Percentiles rank a stretch among this genome's conserved stretches.
Conservation (phyloP, 2,113 vertebrate species). For the Colistium nudipinnis region DNA sequence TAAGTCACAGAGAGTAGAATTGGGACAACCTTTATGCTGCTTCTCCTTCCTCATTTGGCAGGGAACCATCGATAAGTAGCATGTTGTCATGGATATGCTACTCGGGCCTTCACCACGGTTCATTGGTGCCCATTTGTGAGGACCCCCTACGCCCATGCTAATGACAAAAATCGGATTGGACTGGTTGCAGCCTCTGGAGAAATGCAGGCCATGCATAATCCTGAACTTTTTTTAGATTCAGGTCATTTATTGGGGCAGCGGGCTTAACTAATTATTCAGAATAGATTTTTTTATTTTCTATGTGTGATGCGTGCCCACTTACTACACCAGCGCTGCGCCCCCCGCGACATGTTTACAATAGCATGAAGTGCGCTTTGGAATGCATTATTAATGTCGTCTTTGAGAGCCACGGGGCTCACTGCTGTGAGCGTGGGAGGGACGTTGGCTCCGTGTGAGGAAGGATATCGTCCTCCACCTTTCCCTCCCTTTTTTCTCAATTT, state of each 20-base stretch:
- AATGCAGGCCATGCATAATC: not conserved
- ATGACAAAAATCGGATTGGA: constrained; percentile 32
- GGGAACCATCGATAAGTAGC: constrained; percentile 33
- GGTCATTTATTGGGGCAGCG: not conserved
- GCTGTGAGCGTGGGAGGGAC: constrained; percentile 55
- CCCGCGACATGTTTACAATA: constrained; percentile 66
- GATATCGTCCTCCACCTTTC: constrained; percentile 42
- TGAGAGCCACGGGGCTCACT: constrained; percentile 57
- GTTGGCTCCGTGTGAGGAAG: constrained; percentile 43
- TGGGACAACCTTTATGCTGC: constrained; percentile 2
- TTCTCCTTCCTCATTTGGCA: constrained; percentile 26
- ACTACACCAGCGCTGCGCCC: constrained; percentile 21
- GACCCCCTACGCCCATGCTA: not conserved
- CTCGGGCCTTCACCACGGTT: constrained; percentile 16
- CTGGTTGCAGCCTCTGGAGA: not conserved
- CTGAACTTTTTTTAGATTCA: not conserved
- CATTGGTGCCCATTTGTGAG: constrained; percentile 15
- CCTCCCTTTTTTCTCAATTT: constrained; percentile 34
- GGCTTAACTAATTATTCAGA: too few species aligned
- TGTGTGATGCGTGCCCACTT: constrained; percentile 14
- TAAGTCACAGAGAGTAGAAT: not conserved
- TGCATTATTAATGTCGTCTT: constrained; percentile 75
- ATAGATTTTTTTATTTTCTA: not conserved
- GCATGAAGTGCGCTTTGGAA: constrained; percentile 49
- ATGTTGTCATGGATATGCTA: constrained; percentile 44